These are phyloP conservation scores for Clamator glandarius DNA, from an alignment of 2,797 vertebrate species.

Conservation along the genomic window DNA sequence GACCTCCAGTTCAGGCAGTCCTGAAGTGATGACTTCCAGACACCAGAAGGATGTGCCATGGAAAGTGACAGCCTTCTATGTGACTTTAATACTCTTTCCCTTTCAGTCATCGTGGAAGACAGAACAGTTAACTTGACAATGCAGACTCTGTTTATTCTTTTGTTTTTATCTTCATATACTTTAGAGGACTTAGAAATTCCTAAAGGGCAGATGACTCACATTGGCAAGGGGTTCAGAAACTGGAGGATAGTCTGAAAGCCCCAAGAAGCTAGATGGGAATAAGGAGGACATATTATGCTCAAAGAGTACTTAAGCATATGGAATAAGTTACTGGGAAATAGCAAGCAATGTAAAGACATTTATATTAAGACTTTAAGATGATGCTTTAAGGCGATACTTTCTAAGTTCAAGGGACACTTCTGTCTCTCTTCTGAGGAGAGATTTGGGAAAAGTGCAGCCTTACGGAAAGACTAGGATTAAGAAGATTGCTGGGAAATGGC, in stretches of 20 bases:
- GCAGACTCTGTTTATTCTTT: background rate
- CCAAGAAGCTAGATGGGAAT: constrained; percentile 17
- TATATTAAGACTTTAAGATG: constrained; percentile 46
- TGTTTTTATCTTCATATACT: background rate
- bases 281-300: background rate
- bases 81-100: background rate
- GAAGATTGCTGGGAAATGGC: constrained; percentile 47
- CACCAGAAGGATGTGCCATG: background rate
- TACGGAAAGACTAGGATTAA: background rate
- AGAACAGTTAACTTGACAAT: background rate
- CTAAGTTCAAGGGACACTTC: constrained; percentile 44
- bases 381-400: background rate
- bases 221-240: background rate
- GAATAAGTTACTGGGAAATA: constrained; percentile 46
- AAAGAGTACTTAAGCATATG: constrained; percentile 25
- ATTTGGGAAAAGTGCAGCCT: constrained; percentile 9
- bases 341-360: constrained; percentile 50
- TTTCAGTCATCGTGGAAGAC: background rate
- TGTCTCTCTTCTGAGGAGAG: background rate
- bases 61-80: background rate
- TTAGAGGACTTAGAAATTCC: background rate
- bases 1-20: background rate
- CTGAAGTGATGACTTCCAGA: constrained; percentile 10
- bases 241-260: background rate
- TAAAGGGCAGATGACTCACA: background rate